A percentile compares a stretch with the other conserved stretches of the same genome.
Evolutionary conservation across 2,888 invertebrate species (phyloP).

Genomic region (Hyalella azteca): DNA sequence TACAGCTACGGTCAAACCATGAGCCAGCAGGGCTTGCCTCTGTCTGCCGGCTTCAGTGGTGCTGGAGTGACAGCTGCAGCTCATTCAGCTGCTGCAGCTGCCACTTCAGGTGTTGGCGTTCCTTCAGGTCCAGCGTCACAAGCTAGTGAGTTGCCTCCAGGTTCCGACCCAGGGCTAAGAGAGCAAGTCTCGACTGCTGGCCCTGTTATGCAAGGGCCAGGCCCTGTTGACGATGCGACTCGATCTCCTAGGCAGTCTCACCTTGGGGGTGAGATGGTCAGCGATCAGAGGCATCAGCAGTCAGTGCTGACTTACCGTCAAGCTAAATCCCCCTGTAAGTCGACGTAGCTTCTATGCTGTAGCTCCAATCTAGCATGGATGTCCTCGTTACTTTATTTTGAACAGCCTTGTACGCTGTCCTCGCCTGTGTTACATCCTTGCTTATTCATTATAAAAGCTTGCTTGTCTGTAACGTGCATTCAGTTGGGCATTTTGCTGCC

Average conservation of each 20-base stretch:
- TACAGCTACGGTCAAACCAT: conserved; percentile 54
- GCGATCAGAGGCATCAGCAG: neutral
- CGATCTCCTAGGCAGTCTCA: conserved; percentile 49
- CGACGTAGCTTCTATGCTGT: too few species aligned
- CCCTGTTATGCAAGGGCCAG: conserved; percentile 43
- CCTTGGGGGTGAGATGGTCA: neutral
- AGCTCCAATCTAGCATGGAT: too few species aligned
- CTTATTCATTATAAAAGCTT: too few species aligned
- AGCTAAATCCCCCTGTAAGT: conserved; percentile 11
- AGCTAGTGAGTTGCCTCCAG: conserved; percentile 56
- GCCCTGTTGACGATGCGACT: conserved; percentile 53
- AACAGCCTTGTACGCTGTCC: neutral
- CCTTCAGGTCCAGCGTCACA: conserved; percentile 42
- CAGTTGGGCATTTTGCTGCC: too few species aligned
- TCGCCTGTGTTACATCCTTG: too few species aligned
- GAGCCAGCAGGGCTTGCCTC: conserved; percentile 55
- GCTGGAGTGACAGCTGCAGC: conserved; percentile 33
- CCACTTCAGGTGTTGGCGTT: conserved; percentile 20
- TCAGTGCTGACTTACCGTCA: neutral
- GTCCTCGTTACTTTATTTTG: too few species aligned
- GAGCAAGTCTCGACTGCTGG: conserved; percentile 38
- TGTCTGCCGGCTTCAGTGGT: neutral
- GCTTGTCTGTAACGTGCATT: too few species aligned
- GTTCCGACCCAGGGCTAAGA: conserved; percentile 42
- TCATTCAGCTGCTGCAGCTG: neutral